Evolutionary conservation across 1,140 invertebrate genomes (phyloP), one percentile per base, ranked within the genome.

Genomic region (Trachymyrmex septentrionalis): DNA sequence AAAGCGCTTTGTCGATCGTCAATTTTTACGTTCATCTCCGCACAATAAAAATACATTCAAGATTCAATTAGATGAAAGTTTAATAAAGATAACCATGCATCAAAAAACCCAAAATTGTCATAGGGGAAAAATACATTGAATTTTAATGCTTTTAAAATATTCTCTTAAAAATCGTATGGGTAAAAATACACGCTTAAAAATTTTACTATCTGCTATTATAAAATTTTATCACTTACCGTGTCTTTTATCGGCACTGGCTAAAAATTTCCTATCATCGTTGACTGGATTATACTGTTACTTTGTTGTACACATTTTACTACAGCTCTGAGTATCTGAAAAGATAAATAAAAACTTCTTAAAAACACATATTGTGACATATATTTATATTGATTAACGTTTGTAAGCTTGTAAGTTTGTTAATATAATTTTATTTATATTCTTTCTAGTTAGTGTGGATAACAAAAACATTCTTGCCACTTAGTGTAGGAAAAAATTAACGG

Each of bases 11-110:
- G 57, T 16, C 19, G 55, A 73, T 48, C 61, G 38, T 4, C 2
- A 3, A 34, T 24, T 61, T 73, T 55, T 30, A 30, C 38, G 10
- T 27, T 44, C 2, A 61, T 73, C 24, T 82, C 34, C n/a, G 10
- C 9, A 4, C 5, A 2, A 82, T 12, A n/a, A 30, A 84, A 14
- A 66, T 3, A 38, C 9, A 59, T 59, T 34, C 63, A 38, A 67
- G 19, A 73, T 73, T 73, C 3, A 6, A 34, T 59, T 34, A 73
- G 1, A 30, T 75, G 5, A 66, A 69, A 84, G 19, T 82, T 73
- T 72, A n/a, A 73, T 73, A 59, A 61, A 61, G 12, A 72, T 19
- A 21, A 73, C 0, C 10, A 59, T 44, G 12, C 1, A 24, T 44
- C 1, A 72, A 59, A 71, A 61, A 80, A 34, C 12, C 1, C 27